Base-by-base conservation (phyloP, 1,140 invertebrate species). In the Brachionus plicatilis region DNA sequence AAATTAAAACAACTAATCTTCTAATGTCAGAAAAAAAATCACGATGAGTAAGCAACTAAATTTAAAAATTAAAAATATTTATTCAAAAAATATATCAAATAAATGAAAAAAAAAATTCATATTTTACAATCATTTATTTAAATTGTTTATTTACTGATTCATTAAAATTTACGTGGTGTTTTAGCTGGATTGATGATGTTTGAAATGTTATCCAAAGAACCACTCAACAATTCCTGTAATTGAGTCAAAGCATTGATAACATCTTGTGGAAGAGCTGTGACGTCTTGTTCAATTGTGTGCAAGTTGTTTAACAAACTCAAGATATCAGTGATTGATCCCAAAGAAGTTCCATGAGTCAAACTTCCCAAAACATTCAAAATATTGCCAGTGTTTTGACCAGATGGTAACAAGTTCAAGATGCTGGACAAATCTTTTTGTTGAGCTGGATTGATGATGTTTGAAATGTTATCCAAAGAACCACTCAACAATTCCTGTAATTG, bases 201-300 rank as follows among this genome's bases (percentile, higher is more conserved):
- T 50, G 72, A 76, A 50, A 76, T 47, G 24, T 76, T 76, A 0
- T 76, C 45, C 6, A 76, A 20, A 20, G 29, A 43, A 43, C 56
- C 76, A n/a, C 17, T 41, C 76, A 80, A 80, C 27, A 65, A 65
- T 37, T 29, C 50, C 20, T 56, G 50, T 9, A 80, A 80, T 68
- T 82, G 79, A 27, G 29, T 82, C 12, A 82, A 68, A 47, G 79
- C 79, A 11, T 82, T 33, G 11, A 47, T 65, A 0, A 82, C 37
- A n/a, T 82, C 79, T 47, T 82, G 79, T 43, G 79, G 79, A 14
- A 82, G 14, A 14, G 79, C 50, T 47, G 29, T 20, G 12, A 82
- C 47, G 53, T 82, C 79, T 68, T 60, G 53, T 47, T 82, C 53
- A 2, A 65, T 17, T 12, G 43, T 43, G 53, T 82, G 79, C 20